Evolutionary conservation across 1,140 invertebrate species (phyloP), one percentile per base, ranked within the genome.

Genomic region (Antheraea pernyi): DNA sequence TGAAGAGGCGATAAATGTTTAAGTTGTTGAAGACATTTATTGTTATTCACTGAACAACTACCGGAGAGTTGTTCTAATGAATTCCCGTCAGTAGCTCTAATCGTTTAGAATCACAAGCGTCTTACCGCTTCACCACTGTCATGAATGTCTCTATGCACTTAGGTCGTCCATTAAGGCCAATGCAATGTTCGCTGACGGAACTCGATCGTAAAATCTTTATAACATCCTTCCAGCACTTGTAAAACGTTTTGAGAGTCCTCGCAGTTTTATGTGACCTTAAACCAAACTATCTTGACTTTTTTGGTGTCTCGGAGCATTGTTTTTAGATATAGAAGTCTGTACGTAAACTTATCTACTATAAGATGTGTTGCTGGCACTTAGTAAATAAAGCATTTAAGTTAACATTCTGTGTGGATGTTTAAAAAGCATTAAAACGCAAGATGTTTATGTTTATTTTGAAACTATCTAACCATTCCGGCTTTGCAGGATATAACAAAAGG

Each of bases 191-290:
- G 76, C 85, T 89, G 86, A 88, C 84, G 85, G 83, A 89, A 91
- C 85, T 84, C 82, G 85, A 84, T 84, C 86, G 81, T 91, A 89
- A 91, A 91, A 91, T 85, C 86, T 89, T 91, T 91, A 91, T 89
- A 90, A 90, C 89, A 89, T 90, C 86, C 88, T 91, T 90, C 86
- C 84, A 91, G 84, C 82, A 89, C 89, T 90, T 91, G 88, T 91
- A 90, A 90, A 90, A 77, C 88, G 86, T 85, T 90, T 90, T 85
- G 82, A 89, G 84, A 86, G 79, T 84, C 82, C 80, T 85, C 75
- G 72, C 78, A 75, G 79, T 85, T 90, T 90, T 91, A 91, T 89
- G 81, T 71, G 84, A 87, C 81, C 80, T 80, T 59, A 71, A 80
- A 6, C 71, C 77, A 71, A 65, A 71, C 72, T 73, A 72, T 77